phyloP scores from a whole-genome alignment of 1,140 invertebrate genomes.

The Neodiprion lecontei region DNA sequence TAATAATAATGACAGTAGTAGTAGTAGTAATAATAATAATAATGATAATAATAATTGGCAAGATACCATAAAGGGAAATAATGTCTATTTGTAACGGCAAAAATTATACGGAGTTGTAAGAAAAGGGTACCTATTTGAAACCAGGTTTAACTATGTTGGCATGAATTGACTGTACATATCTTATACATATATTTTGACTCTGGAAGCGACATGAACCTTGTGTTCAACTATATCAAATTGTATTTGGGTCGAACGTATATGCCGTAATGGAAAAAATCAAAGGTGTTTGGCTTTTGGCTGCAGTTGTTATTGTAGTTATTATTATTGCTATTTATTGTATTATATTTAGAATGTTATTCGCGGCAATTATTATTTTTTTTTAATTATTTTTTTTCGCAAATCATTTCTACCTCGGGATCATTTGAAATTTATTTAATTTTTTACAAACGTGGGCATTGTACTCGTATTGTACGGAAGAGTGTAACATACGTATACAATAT shows the following conservation, averaged over 20 bases:
- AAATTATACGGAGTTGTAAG: background rate
- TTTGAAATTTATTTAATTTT: background rate
- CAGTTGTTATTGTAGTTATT: background rate
- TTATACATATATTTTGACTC: background rate
- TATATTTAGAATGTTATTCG: background rate
- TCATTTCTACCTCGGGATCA: too few species aligned
- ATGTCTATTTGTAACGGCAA: too few species aligned
- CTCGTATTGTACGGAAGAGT: constrained; percentile 21
- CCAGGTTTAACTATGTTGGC: background rate
- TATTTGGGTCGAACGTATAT: too few species aligned
- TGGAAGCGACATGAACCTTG: too few species aligned
- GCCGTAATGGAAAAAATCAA: background rate
- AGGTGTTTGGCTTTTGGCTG: constrained; percentile 6
- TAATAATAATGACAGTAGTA: too few species aligned
- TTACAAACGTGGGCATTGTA: too few species aligned
- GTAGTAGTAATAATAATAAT: too few species aligned
- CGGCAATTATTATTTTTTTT: background rate
- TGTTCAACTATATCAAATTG: too few species aligned
- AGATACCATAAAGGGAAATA: too few species aligned
- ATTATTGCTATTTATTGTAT: background rate
- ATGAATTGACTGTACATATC: background rate
- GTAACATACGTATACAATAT: too few species aligned
- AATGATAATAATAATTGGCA: too few species aligned
- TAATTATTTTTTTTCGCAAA: background rate
- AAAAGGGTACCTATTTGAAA: background rate